Evolutionary conservation across 1,140 invertebrate genomes (phyloP), one percentile per base, ranked within the genome.

Genomic region (Chlorops oryzae): DNA sequence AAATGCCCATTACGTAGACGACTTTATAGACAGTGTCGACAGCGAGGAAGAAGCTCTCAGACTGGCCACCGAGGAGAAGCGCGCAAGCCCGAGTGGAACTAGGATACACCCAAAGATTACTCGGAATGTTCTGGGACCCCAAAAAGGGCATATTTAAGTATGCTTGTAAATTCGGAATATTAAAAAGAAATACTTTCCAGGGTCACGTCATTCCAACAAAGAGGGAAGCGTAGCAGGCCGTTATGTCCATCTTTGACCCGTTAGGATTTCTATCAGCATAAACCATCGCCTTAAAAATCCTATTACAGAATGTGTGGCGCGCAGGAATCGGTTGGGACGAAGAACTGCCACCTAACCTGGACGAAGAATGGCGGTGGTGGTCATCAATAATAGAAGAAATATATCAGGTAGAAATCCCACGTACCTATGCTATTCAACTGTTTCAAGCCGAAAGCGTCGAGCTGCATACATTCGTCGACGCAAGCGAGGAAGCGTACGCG

Each of bases 241-340:
- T 58, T 10, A 58, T 58, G 56, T 47, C 46, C 5, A 25, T 64
- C 2, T 71, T 53, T 37, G 63, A 69, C 39, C 61, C 62, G 9
- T 42, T 68, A 10, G 63, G 59, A 10, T 47, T 60, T 15, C 15
- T 62, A 3, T 38, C 55, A 10, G 63, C 64, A 5, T 47, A 60
- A 2, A 55, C 47, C 2, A 45, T 68, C 7, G 40, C 32, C n/a
- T 49, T 41, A 0, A 65, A 66, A 43, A 51, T 63, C 2, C 37
- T 69, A 1, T 50, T 69, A 21, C 65, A 70, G 51, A 50, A 51
- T 5, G n/a, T 67, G 3, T 59, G 62, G 56, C 37, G 47, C 35
- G 34, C 9, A 12, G 40, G 52, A 3, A 44, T 56, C 13, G 52
- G 49, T 12, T 70, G 65, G 65, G 61, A 69, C 32, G n/a, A n/a